Base-by-base conservation (phyloP, 2,888 invertebrate genomes). In the Mimas tiliae region DNA sequence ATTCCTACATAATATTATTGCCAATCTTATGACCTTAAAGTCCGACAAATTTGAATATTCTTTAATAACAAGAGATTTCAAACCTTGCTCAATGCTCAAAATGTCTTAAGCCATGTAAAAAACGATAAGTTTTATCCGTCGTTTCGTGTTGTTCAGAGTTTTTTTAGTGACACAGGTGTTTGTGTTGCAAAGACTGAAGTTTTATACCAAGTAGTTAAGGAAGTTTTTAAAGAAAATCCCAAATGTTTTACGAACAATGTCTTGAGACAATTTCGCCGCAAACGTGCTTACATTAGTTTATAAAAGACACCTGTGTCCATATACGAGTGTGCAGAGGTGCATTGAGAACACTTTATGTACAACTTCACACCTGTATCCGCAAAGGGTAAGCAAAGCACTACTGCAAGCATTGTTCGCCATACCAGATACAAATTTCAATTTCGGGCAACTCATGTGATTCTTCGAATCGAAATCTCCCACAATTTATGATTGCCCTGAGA, bases 161-260 rank as follows among this genome's bases (percentile, higher is more conserved):
- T 19, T n/a, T 12, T 0, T n/a, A 12, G 21, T 42, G 62, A 14
- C 62, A 62, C 62, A 62, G 62, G 62, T 62, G 62, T 47, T 16
- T 1, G 42, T 14, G 19, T 16, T 9, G 42, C 42, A 62, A 38
- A 62, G 58, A 45, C 11, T 12, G 62, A 38, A 42, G 42, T 62
- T 62, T 27, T 21, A 45, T 8, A 14, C 19, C 4, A 21, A 34
- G 21, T 47, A 42, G 7, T 11, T n/a, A 8, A 8, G n/a, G 38
- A 62, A 42, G 21, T 45, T 47, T 45, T 34, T 62, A 45, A 19
- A 33, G 12, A n/a, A 21, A 62, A 38, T 21, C 33, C 47, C 8
- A 48, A 63, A 14, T 33, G 53, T 33, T 8, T 53, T 52, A 27
- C 12, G 6, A 21, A n/a, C 2, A 38, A 38, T 38, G 38, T 3